Percentiles rank a stretch among this genome's conserved stretches.
phyloP scores from a whole-genome alignment of 2,888 invertebrate species.

The Osmoderma eremita region DNA sequence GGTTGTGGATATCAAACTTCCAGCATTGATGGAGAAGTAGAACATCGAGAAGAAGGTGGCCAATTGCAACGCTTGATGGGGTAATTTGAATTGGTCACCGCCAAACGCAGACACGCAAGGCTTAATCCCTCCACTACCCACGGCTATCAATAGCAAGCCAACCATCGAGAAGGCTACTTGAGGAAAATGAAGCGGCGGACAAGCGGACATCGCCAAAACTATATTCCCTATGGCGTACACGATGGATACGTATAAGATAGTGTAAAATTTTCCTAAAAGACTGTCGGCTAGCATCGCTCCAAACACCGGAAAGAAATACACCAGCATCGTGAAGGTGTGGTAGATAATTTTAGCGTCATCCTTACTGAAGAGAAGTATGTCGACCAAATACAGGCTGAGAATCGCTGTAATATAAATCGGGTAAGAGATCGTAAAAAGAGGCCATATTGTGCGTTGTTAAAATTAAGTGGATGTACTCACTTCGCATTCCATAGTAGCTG shows the following conservation, averaged over 20 bases:
- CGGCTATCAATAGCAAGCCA: conserved; percentile 79
- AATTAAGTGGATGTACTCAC: conserved; percentile 69
- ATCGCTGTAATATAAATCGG: conserved; percentile 76
- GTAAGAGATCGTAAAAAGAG: background rate
- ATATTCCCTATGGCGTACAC: conserved; percentile 88
- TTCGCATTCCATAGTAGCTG: conserved; percentile 96
- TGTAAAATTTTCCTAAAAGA: conserved; percentile 88
- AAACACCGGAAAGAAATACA: conserved; percentile 87
- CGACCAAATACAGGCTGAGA: conserved; percentile 86
- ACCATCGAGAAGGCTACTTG: conserved; percentile 64
- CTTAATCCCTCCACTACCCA: conserved; percentile 96
- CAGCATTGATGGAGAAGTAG: conserved; percentile 93
- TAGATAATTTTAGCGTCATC: conserved; percentile 86
- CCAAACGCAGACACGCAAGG: conserved; percentile 96
- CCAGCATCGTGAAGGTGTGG: conserved; percentile 89
- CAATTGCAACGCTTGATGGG: conserved; percentile 81
- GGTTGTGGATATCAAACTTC: conserved; percentile 88
- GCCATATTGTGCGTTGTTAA: background rate
- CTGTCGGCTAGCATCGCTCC: conserved; percentile 97
- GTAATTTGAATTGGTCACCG: conserved; percentile 89
- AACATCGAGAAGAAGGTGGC: conserved; percentile 92
- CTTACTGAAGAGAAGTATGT: conserved; percentile 78
- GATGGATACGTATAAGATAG: conserved; percentile 88
- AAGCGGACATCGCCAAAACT: conserved; percentile 76
- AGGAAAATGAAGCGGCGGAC: conserved; percentile 72